Percentiles rank a stretch among this genome's conserved stretches.
Conservation (phyloP, 1,140 invertebrate genomes). For the Phenacoccus solenopsis region DNA sequence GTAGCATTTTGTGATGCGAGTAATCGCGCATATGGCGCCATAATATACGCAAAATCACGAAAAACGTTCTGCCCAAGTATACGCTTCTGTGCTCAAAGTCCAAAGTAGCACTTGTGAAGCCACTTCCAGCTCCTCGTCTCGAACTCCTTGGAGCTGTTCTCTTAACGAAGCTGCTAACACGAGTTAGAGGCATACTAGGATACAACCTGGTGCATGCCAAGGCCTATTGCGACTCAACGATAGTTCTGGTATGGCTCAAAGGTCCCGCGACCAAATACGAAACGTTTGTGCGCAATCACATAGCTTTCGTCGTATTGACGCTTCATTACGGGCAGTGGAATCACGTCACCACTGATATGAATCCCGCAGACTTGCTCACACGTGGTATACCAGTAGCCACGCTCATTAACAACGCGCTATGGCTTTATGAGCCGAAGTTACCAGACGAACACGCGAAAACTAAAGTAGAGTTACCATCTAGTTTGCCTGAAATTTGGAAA, state of each 20-base stretch:
- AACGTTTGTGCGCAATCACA: neutral
- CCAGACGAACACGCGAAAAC: neutral
- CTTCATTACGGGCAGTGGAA: neutral
- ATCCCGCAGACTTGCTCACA: neutral
- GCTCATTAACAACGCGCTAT: neutral
- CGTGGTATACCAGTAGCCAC: neutral
- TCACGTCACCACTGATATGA: neutral
- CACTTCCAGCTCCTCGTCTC: constrained; percentile 28
- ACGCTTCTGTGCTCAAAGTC: constrained; percentile 30
- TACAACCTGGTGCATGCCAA: neutral
- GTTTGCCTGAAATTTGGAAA: neutral
- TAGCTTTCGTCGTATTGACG: neutral
- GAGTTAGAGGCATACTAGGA: neutral
- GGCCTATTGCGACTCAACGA: neutral
- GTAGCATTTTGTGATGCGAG: neutral
- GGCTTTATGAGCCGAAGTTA: neutral
- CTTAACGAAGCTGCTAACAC: constrained; percentile 23
- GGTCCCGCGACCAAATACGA: neutral
- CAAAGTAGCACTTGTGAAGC: constrained; percentile 30
- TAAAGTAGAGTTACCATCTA: neutral
- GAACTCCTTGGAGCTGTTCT: constrained; percentile 30
- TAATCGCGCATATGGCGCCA: too few species aligned
- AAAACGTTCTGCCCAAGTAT: neutral
- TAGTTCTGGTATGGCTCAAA: neutral
- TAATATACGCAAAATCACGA: constrained; percentile 1